phyloP scores from a whole-genome alignment of 1,140 invertebrate genomes.

The Hypsibius dujardini region DNA sequence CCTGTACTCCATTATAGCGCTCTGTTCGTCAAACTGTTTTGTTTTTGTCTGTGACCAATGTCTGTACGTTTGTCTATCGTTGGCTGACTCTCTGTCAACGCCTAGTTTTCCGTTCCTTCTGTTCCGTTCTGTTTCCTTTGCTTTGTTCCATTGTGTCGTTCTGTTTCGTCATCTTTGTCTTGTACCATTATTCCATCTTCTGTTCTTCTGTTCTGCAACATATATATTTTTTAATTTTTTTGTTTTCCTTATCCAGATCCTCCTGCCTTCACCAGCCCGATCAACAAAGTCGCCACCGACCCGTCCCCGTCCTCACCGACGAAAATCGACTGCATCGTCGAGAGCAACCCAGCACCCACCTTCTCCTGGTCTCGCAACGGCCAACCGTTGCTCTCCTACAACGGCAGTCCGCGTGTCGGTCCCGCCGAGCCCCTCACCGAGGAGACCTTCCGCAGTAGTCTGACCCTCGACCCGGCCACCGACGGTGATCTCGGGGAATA shows the following conservation, averaged over 20 bases:
- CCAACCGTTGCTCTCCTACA: constrained; percentile 19
- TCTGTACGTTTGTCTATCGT: too few species aligned
- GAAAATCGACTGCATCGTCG: constrained; percentile 19
- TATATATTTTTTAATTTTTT: not conserved
- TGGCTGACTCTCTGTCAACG: too few species aligned
- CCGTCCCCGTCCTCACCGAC: not conserved
- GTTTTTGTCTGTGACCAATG: too few species aligned
- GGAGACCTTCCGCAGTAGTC: constrained; percentile 18
- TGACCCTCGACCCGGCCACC: constrained; percentile 20
- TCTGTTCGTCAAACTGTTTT: too few species aligned
- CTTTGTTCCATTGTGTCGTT: too few species aligned
- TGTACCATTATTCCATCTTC: not conserved
- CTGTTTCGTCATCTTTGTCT: too few species aligned
- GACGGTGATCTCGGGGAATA: constrained; percentile 25
- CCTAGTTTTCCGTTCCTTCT: too few species aligned
- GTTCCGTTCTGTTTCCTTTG: too few species aligned
- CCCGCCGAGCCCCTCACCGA: not conserved
- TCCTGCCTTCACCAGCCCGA: not conserved
- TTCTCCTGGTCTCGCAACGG: constrained; percentile 25
- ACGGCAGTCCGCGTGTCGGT: constrained; percentile 8
- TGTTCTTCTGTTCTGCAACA: not conserved
- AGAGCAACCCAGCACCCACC: constrained; percentile 25
- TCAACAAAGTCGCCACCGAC: not conserved
- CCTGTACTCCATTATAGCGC: too few species aligned
- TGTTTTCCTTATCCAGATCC: not conserved